These are phyloP conservation scores for Hypercompe scribonia DNA, from an alignment of 2,888 invertebrate species.

Conservation along the genomic window DNA sequence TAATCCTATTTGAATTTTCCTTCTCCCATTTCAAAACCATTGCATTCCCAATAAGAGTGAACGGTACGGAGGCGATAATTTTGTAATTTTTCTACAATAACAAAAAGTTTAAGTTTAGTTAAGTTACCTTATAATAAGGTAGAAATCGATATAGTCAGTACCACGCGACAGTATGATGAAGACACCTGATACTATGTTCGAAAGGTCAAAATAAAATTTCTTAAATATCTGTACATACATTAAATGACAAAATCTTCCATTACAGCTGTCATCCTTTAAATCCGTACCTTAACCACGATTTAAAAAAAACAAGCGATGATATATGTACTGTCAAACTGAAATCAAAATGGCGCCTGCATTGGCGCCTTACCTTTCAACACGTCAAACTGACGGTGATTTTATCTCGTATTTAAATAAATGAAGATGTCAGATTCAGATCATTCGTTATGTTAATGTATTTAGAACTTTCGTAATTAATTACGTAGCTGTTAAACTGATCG, in stretches of 20 bases:
- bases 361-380: constrained; percentile 25
- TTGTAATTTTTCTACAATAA: too few species aligned
- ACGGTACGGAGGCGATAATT: too few species aligned
- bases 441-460: constrained; percentile 22
- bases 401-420: constrained; percentile 44
- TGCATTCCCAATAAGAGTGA: not conserved
- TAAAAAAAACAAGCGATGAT: constrained; percentile 10
- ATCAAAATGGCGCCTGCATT: constrained; percentile 30
- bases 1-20: too few species aligned
- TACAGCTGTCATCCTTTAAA: not conserved
- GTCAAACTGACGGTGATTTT: constrained; percentile 31
- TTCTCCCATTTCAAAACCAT: not conserved
- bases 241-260: not conserved
- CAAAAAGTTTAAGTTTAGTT: too few species aligned
- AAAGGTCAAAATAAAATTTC: not conserved
- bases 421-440: constrained; percentile 31
- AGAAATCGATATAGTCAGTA: too few species aligned
- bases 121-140: not conserved
- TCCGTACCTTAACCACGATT: not conserved
- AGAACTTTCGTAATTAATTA: constrained; percentile 25
- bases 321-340: constrained; percentile 25
- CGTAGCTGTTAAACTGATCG: constrained; percentile 8
- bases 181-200: not conserved
- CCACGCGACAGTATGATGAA: too few species aligned
- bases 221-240: not conserved